Evolutionary conservation across 1,140 invertebrate genomes (phyloP), one percentile per base, ranked within the genome.

Genomic region (Eupeodes corollae): DNA sequence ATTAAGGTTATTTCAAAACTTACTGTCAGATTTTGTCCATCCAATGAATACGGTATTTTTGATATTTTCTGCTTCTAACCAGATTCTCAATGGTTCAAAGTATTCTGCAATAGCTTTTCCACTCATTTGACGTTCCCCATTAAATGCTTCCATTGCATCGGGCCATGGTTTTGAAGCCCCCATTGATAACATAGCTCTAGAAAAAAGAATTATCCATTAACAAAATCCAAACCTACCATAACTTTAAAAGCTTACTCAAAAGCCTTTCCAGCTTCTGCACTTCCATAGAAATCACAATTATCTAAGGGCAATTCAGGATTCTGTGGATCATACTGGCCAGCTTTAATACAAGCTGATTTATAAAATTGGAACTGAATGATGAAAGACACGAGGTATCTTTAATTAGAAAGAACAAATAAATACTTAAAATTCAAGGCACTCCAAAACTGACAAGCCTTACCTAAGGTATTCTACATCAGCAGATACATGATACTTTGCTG

Each of bases 301-400:
- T 90, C 80, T 33, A 93, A 70, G 6, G 79, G 79, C 61, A 82
- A 79, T 0, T 70, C 72, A 3, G 76, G 70, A 61, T 86, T 77
- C 8, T 72, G 67, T 0, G 83, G 79, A 41, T 84, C 79, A 51
- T 86, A 90, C 61, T 92, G 78, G 1, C 83, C 83, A 11, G 89
- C 86, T 47, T 79, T 79, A 42, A 78, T 75, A 56, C 91, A 95
- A 3, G 93, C 72, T 0, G 85, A 76, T 50, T 83, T 79, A 59
- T 93, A 88, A 60, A 95, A 90, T 70, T 94, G 91, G 73, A 93
- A 94, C 70, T 93, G 88, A 6, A 94, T 74, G 21, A 95, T 79
- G 61, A 82, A 84, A 44, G 86, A 88, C 1, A 92, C 80, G 66
- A 91, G 89, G 67, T 93, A 93, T 63, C 86, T 87, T 70, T 9